phyloP scores from a whole-genome alignment of 2,888 invertebrate genomes.

The Orthonychiurus folsomi region DNA sequence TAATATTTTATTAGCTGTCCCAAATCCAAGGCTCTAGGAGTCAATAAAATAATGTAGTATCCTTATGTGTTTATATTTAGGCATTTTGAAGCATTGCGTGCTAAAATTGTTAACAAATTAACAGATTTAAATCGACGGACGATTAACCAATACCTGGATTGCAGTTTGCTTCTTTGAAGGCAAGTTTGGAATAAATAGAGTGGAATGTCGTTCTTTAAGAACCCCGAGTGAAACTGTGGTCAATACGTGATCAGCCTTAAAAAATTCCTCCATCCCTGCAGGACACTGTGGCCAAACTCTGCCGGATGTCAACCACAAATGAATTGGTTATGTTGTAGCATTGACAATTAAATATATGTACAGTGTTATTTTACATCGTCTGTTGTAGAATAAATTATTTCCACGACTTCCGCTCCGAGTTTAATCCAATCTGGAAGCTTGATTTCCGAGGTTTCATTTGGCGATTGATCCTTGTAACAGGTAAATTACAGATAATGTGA shows the following conservation, averaged over 20 bases:
- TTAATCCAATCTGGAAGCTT: conserved; percentile 22
- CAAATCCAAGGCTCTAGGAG: conserved; percentile 52
- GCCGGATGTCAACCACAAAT: neutral
- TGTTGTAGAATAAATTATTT: neutral
- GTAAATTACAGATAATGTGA: no score
- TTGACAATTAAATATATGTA: neutral
- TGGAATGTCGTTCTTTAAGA: conserved; percentile 52
- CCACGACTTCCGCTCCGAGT: conserved; percentile 17
- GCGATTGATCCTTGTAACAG: neutral
- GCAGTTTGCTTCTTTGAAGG: conserved; percentile 50
- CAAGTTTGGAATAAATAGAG: conserved; percentile 52
- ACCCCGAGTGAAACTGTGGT: conserved; percentile 62
- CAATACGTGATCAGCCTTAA: conserved; percentile 56
- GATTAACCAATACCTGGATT: conserved; percentile 50
- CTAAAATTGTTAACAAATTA: neutral
- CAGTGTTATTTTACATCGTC: neutral
- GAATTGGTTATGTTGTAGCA: neutral
- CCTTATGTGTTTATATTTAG: no score
- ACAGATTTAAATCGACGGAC: conserved; percentile 7
- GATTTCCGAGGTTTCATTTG: neutral
- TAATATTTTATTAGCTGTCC: conserved; percentile 59
- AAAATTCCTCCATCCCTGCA: conserved; percentile 50
- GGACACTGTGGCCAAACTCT: conserved; percentile 41
- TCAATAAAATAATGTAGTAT: neutral
- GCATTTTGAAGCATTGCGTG: neutral